Evolutionary conservation across 64 coral and sea anemone species (phyloP).

Genomic region (Platygyra sinensis): DNA sequence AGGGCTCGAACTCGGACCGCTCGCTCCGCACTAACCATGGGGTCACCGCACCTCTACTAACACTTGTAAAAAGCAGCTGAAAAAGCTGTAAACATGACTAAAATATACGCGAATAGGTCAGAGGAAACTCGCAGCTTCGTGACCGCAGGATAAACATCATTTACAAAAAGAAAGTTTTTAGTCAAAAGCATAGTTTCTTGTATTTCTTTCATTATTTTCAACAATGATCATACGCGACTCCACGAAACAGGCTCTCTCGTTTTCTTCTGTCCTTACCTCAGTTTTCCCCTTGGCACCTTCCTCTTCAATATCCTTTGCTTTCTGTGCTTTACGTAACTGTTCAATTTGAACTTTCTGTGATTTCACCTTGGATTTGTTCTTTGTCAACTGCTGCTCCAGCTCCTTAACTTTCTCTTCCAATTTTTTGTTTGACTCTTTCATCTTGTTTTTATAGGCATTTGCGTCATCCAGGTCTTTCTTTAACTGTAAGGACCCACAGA

Average conservation of each 20-base stretch:
- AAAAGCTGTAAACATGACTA: too few species aligned
- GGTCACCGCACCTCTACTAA: too few species aligned
- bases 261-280: constrained; percentile 48
- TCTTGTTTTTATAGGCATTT: constrained; percentile 38
- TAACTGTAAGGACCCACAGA: constrained; percentile 25
- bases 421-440: constrained; percentile 69
- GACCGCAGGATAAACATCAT: too few species aligned
- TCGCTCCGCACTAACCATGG: too few species aligned
- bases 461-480: constrained; percentile 89
- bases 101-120: too few species aligned
- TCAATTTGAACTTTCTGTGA: constrained; percentile 72
- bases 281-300: constrained; percentile 54
- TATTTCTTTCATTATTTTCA: background rate
- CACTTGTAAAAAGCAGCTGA: too few species aligned
- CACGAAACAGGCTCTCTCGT: background rate
- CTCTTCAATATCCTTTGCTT: constrained; percentile 69
- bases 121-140: too few species aligned
- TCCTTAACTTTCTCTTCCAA: constrained; percentile 72
- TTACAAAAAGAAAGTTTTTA: too few species aligned
- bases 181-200: too few species aligned
- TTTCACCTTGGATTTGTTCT: constrained; percentile 67
- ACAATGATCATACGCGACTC: background rate
- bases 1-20: too few species aligned
- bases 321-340: constrained; percentile 57
- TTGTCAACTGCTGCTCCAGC: constrained; percentile 59